A percentile compares a stretch with the other conserved stretches of the same genome.
These are phyloP conservation scores for Regulus satrapa DNA, from an alignment of 2,113 vertebrate genomes.

Conservation along the genomic window DNA sequence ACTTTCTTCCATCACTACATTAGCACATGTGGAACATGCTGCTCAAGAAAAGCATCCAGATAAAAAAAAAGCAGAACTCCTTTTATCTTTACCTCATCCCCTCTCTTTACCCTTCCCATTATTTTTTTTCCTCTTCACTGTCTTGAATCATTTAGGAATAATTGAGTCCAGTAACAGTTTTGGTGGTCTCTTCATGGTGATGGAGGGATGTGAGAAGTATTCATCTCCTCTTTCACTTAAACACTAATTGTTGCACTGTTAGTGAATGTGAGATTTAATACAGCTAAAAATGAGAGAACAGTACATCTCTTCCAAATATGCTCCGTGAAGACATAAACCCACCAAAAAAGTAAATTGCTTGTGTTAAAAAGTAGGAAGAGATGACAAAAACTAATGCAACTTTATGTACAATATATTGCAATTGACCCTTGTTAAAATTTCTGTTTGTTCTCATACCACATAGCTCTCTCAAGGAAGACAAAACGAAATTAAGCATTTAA, in stretches of 20 bases:
- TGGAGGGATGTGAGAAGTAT: fast-evolving
- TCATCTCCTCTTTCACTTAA: not conserved
- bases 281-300: not conserved
- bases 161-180: not conserved
- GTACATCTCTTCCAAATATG: not conserved
- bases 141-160: not conserved
- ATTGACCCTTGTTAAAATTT: not conserved
- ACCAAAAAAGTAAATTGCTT: not conserved
- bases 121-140: not conserved
- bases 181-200: not conserved
- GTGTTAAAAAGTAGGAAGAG: not conserved
- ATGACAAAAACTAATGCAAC: not conserved
- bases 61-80: not conserved
- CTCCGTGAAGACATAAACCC: not conserved
- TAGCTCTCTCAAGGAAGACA: not conserved
- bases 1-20: not conserved
- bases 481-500: not conserved
- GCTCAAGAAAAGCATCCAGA: not conserved
- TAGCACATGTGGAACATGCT: not conserved
- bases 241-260: not conserved
- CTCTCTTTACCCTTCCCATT: not conserved
- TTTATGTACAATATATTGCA: not conserved
- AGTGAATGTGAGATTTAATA: not conserved
- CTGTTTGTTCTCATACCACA: not conserved
- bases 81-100: not conserved